phyloP scores from a whole-genome alignment of 2,113 vertebrate species.

The Leptosomus discolor region DNA sequence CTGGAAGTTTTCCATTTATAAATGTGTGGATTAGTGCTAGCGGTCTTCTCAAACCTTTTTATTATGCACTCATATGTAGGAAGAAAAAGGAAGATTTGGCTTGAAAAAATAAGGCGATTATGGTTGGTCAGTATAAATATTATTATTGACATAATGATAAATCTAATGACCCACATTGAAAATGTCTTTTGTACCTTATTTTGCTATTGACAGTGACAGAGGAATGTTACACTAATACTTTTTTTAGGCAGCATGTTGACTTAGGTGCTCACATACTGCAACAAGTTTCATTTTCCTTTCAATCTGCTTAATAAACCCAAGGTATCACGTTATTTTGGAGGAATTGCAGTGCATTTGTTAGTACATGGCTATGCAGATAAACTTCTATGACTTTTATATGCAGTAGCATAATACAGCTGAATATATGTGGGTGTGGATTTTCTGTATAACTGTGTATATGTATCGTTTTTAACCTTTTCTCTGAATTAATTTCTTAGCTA shows the following conservation, averaged over 20 bases:
- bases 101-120: not conserved
- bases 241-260: not conserved
- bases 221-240: not conserved
- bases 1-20: not conserved
- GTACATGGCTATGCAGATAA: not conserved
- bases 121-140: not conserved
- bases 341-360: not conserved
- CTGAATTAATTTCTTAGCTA: not conserved
- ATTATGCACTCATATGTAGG: not conserved
- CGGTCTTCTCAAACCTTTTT: not conserved
- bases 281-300: not conserved
- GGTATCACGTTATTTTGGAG: not conserved
- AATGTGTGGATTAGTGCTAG: not conserved
- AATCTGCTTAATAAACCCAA: not conserved
- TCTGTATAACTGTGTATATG: not conserved
- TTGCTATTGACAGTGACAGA: not conserved
- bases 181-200: not conserved
- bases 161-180: no score
- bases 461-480: not conserved
- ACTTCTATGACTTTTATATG: fast-evolving
- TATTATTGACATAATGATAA: not conserved
- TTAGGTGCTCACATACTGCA: not conserved
- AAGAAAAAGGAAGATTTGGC: not conserved
- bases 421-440: not conserved
- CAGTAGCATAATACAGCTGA: not conserved